Base-by-base conservation (phyloP, 2,797 vertebrate genomes). In the Anguilla obscura region DNA sequence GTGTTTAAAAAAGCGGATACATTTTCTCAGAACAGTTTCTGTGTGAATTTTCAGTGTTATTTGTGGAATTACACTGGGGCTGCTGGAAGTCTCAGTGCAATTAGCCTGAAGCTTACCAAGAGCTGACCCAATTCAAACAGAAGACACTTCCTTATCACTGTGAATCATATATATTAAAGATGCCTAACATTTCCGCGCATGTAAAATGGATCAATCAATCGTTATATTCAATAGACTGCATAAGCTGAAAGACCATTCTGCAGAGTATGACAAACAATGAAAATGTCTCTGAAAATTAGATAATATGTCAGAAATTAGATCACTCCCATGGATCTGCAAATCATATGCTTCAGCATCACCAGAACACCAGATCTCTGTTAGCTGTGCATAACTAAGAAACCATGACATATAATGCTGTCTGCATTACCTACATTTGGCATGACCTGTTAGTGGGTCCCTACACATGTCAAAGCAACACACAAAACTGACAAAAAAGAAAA, bases 31-130 rank as follows among this genome's bases (percentile, higher is more conserved):
- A 79, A 40, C 74, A 21, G 21, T 36, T 79, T 40, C 1, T 76
- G 5, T 36, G 14, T 86, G 87, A 90, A 54, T 87, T 89, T 84
- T 79, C 85, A 27, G 63, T 86, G 87, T 88, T 91, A 92, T 91
- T 91, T 92, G 90, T 90, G 74, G 90, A 90, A 87, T 87, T 87
- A 82, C 54, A 87, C 66, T 87, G 69, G 74, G 86, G 80, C 58
- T 54, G 79, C 48, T 89, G 52, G 52, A 91, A 88, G 84, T 92
- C 91, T 90, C 89, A 89, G 48, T 90, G 90, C 91, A 92, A 93
- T 93, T 91, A 91, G 82, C 87, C 84, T 85, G 69, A 90, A 88
- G 87, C 86, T 86, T 76, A 89, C 86, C 85, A 56, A 90, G 88
- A 88, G 58, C 74, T 91, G 88, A 90, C 90, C 90, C 87, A 91